These are phyloP conservation scores for Sebastes nivosus DNA, from an alignment of 2,797 vertebrate species.

Conservation along the genomic window DNA sequence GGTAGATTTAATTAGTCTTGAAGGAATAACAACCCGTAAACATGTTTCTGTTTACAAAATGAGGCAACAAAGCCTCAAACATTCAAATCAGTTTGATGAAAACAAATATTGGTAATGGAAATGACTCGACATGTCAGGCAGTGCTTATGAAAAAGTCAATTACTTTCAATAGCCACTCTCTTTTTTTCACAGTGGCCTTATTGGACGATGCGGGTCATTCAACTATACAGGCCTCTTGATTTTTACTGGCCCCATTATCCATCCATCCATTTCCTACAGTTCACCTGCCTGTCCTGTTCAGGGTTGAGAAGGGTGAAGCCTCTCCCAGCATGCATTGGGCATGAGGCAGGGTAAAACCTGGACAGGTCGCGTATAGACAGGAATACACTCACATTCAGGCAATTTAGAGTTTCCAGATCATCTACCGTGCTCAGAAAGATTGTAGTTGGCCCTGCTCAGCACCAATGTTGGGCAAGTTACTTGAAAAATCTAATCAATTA, in stretches of 20 bases:
- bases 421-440: neutral
- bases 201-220: conserved; percentile 21
- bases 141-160: conserved; percentile 41
- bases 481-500: neutral
- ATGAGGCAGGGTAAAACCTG: neutral
- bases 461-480: neutral
- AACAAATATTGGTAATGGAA: conserved; percentile 44
- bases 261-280: conserved; percentile 14
- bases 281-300: conserved; percentile 4
- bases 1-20: conserved; percentile 65
- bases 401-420: conserved; percentile 27
- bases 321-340: conserved; percentile 13
- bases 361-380: conserved; percentile 2
- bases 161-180: conserved; percentile 25
- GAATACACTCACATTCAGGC: conserved; percentile 11
- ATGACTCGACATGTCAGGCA: conserved; percentile 34
- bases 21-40: conserved; percentile 57
- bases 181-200: neutral
- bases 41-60: conserved; percentile 51
- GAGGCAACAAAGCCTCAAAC: conserved; percentile 41
- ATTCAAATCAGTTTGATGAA: conserved; percentile 36
- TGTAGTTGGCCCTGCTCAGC: neutral
- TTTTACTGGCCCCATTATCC: conserved; percentile 15
- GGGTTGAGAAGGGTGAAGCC: neutral
- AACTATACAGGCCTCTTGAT: conserved; percentile 8